Percentiles rank a stretch among this genome's conserved stretches.
phyloP scores from a whole-genome alignment of 2,888 invertebrate species.

The Vanessa cardui region DNA sequence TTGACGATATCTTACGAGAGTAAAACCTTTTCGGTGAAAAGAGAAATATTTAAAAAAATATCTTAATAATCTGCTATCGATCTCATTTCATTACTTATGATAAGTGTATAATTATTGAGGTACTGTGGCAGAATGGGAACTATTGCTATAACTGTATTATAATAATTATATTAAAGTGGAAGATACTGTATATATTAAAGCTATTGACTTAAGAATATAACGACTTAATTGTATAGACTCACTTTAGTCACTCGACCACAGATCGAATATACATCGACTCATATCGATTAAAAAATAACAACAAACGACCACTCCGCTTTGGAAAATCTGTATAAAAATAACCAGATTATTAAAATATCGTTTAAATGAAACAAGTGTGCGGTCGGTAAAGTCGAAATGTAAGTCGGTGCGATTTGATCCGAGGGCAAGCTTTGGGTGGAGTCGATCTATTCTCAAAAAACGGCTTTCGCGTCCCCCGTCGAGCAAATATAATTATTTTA shows the following conservation, averaged over 20 bases:
- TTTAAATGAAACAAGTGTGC: conserved; percentile 40
- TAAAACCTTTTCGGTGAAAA: conserved; percentile 14
- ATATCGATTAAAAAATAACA: conserved; percentile 44
- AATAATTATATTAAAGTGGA: conserved; percentile 71
- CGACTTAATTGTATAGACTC: conserved; percentile 56
- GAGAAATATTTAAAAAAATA: conserved; percentile 4
- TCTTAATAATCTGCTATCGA: conserved; percentile 39
- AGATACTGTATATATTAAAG: conserved; percentile 81
- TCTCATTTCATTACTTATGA: conserved; percentile 38
- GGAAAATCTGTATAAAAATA: conserved; percentile 43
- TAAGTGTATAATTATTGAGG: conserved; percentile 72
- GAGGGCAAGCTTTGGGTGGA: conserved; percentile 47
- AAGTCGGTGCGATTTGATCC: conserved; percentile 45
- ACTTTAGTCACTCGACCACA: conserved; percentile 38
- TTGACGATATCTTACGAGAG: neutral
- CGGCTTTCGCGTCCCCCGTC: conserved; percentile 58
- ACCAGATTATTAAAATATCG: conserved; percentile 43
- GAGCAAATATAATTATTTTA: conserved; percentile 71
- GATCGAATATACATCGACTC: conserved; percentile 50
- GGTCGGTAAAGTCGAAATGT: conserved; percentile 39
- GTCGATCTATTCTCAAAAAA: conserved; percentile 69
- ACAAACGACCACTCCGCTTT: conserved; percentile 33
- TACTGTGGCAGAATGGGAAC: conserved; percentile 76
- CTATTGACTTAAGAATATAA: conserved; percentile 74
- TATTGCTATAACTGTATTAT: conserved; percentile 72